Evolutionary conservation across 2,888 invertebrate genomes (phyloP).

Genomic region (Agonopterix alstromeriana): DNA sequence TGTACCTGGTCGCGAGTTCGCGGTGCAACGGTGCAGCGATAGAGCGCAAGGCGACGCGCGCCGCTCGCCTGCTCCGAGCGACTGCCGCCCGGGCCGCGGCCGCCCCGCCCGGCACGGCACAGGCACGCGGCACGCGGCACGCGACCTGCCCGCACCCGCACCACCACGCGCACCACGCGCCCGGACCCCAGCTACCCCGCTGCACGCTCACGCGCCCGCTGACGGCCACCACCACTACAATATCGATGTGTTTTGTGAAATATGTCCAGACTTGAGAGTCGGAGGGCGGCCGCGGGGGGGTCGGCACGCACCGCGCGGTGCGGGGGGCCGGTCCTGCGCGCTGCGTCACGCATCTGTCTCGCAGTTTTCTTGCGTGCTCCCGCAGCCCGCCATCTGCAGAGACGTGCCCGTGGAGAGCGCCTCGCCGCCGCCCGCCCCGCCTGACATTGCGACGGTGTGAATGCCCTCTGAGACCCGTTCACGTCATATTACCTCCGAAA

Average conservation of each 20-base stretch:
- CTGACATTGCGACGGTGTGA: constrained; percentile 38
- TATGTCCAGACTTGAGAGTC: constrained; percentile 27
- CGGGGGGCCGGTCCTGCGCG: constrained; percentile 66
- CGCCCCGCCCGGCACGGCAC: constrained; percentile 29
- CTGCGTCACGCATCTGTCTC: constrained; percentile 74
- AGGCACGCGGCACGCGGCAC: constrained; percentile 29
- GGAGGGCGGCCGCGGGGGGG: constrained; percentile 27
- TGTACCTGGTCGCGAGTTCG: constrained; percentile 47
- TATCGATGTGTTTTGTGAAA: constrained; percentile 64
- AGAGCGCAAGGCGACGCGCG: constrained; percentile 56
- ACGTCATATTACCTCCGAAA: constrained; percentile 10
- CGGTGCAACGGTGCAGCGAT: constrained; percentile 48
- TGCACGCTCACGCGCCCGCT: constrained; percentile 52
- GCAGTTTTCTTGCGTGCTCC: constrained; percentile 58
- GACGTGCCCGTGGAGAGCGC: constrained; percentile 30
- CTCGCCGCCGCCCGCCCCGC: constrained; percentile 16
- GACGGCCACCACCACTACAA: constrained; percentile 30
- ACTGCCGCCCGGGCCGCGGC: constrained; percentile 69
- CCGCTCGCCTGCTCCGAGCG: constrained; percentile 65
- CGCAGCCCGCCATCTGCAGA: constrained; percentile 66
- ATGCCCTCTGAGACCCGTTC: constrained; percentile 26
- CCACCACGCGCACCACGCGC: constrained; percentile 8
- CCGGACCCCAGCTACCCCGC: constrained; percentile 8
- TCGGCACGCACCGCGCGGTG: constrained; percentile 44
- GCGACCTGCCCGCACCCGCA: constrained; percentile 7